Percentiles rank a stretch among this genome's conserved stretches.
Evolutionary conservation across 2,888 invertebrate species (phyloP).

Genomic region (Megaustenia siamemsis): DNA sequence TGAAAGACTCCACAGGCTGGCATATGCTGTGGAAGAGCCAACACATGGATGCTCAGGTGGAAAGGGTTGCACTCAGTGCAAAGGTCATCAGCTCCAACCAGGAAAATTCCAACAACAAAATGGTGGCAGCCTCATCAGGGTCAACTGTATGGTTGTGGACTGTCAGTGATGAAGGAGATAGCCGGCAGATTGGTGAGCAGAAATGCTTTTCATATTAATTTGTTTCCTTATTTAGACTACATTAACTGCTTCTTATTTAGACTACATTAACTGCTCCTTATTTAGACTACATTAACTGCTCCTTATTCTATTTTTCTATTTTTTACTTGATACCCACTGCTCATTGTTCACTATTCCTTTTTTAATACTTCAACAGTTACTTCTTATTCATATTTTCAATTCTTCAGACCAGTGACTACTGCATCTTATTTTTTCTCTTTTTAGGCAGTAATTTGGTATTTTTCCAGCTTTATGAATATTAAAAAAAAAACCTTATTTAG

Average conservation of each 20-base stretch:
- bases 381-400: too few species aligned
- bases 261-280: too few species aligned
- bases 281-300: too few species aligned
- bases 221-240: too few species aligned
- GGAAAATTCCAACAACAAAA: conserved; percentile 84
- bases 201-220: background rate
- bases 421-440: too few species aligned
- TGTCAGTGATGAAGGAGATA: conserved; percentile 87
- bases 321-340: background rate
- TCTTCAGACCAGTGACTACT: too few species aligned
- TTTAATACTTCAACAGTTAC: too few species aligned
- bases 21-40: conserved; percentile 96
- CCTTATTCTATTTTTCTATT: background rate
- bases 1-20: conserved; percentile 98
- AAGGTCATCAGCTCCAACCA: conserved; percentile 80
- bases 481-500: too few species aligned
- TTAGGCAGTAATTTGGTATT: too few species aligned
- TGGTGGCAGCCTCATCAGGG: conserved; percentile 91
- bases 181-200: conserved; percentile 86
- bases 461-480: too few species aligned
- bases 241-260: too few species aligned
- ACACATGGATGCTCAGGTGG: conserved; percentile 92
- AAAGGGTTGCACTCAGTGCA: conserved; percentile 92
- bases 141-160: conserved; percentile 89
- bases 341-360: background rate